phyloP scores from a whole-genome alignment of 2,113 vertebrate genomes.

The Mixornis gularis region DNA sequence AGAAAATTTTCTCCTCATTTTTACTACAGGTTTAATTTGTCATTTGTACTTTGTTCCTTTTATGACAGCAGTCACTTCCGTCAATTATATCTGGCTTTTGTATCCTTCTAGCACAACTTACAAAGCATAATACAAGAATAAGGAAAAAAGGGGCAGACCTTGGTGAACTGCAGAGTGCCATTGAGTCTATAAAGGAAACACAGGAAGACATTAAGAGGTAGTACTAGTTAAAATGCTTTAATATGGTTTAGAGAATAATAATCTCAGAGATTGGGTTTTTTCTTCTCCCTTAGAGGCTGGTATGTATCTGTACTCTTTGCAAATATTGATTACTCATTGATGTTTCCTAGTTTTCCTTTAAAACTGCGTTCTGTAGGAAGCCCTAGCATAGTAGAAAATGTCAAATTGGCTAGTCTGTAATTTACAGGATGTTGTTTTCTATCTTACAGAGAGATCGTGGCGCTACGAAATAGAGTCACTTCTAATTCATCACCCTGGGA shows the following conservation, averaged over 20 bases:
- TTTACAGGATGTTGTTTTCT: constrained; percentile 39
- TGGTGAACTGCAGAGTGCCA: constrained; percentile 92
- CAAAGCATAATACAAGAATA: constrained; percentile 82
- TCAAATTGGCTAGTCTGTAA: neutral
- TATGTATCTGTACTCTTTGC: neutral
- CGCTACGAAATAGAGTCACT: constrained; percentile 81
- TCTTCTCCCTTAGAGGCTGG: neutral
- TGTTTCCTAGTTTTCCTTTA: neutral
- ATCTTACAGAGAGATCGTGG: constrained; percentile 81
- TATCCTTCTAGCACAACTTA: constrained; percentile 80
- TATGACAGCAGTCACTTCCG: neutral
- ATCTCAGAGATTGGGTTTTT: neutral
- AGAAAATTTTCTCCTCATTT: neutral
- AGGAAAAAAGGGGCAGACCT: constrained; percentile 91
- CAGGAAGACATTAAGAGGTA: constrained; percentile 98
- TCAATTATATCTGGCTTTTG: neutral
- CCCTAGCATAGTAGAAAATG: neutral
- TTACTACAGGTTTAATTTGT: neutral
- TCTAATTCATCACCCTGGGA: constrained; percentile 69
- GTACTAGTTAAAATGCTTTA: neutral
- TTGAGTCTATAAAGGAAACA: constrained; percentile 91
- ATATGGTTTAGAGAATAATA: neutral
- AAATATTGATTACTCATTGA: neutral
- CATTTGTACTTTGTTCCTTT: neutral
- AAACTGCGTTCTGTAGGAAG: neutral